Evolutionary conservation across 2,888 invertebrate genomes (phyloP).

Genomic region (Apamea epomidion): DNA sequence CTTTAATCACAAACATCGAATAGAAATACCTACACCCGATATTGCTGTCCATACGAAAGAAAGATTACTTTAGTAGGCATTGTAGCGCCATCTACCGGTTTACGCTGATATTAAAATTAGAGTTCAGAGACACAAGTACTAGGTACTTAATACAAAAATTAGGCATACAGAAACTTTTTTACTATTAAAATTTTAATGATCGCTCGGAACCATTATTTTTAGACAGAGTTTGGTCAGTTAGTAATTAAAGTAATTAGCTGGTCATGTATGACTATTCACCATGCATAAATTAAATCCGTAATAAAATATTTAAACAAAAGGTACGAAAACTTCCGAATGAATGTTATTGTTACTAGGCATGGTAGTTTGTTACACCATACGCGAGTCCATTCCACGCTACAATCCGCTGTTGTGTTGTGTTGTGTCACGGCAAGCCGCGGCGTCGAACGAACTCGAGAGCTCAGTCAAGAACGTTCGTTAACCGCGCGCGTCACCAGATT

Average conservation of each 20-base stretch:
- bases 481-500: constrained; percentile 84
- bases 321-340: constrained; percentile 27
- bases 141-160: neutral
- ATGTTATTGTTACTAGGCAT: constrained; percentile 54
- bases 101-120: constrained; percentile 9
- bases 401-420: constrained; percentile 69
- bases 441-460: constrained; percentile 86
- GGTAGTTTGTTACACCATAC: constrained; percentile 65
- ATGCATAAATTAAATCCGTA: constrained; percentile 3
- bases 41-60: neutral
- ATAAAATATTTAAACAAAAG: constrained; percentile 16
- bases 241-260: neutral
- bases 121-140: neutral
- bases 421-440: constrained; percentile 75
- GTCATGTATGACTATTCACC: neutral
- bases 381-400: constrained; percentile 71
- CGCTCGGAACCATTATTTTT: neutral
- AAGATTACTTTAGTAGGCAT: neutral
- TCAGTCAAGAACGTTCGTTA: constrained; percentile 90
- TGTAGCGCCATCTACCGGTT: constrained; percentile 56
- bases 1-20: neutral
- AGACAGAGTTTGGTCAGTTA: too few species aligned
- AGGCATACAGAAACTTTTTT: neutral
- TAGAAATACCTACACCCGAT: neutral
- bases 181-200: neutral